Base-by-base conservation (phyloP, 1,140 invertebrate genomes). In the Leguminivora glycinivorella region DNA sequence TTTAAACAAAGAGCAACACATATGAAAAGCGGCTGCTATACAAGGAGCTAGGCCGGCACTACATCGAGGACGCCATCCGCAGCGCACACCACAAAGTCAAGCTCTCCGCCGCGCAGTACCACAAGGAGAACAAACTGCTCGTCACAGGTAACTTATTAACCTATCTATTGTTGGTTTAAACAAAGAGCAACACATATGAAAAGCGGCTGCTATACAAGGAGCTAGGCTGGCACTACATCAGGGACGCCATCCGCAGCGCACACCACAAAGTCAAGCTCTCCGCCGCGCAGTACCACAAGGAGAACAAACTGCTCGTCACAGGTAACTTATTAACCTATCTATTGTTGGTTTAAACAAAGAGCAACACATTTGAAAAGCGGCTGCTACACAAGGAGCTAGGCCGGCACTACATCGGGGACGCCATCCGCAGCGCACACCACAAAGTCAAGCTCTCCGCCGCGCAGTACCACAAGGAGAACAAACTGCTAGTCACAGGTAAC, bases 71-170 rank as follows among this genome's bases (percentile, higher is more conserved):
- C 77, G 93, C 94, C 56, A 92, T 95, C 2, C 92, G 93, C 40
- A 95, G 94, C 82, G 92, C 94, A 24, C 83, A 94, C 70, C 89
- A 84, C 38, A 92, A 94, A 78, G 93, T 94, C 0, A 85, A 91
- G 56, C 81, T 99, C 2, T 97, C 96, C 0, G 93, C 96, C 56
- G 95, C 95, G 12, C 95, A 95, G 34, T 99, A 97, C 87, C 96
- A 98, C 87, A 94, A 94, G 76, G 88, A 93, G 6, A 95, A 94
- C 10, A 95, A 95, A 83, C 94, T 99, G 68, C 91, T 99, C 43
- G 95, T 98, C 0, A 94, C 95, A 69, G 94, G 93, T 93, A 74
- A 80, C 69, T 68, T 34, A 17, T 34, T 75, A 69, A 56, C 29
- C 22, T 72, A 26, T 69, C 52, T 66, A 66, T 29, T 12, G 58